These are phyloP conservation scores for Momotus momota DNA, from an alignment of 2,797 vertebrate species.

Conservation along the genomic window DNA sequence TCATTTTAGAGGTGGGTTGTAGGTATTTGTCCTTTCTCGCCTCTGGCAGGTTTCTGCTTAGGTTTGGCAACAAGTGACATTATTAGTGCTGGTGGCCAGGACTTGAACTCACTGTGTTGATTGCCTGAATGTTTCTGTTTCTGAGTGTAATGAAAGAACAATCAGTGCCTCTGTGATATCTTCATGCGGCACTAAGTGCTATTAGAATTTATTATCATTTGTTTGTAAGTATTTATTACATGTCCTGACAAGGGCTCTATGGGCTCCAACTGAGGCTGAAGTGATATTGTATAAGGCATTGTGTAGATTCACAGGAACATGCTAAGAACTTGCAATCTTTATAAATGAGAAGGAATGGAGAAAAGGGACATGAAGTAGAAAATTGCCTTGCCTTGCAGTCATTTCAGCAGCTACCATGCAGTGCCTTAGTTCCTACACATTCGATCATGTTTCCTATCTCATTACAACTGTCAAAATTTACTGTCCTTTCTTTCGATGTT, in stretches of 20 bases:
- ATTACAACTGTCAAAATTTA: conserved; percentile 51
- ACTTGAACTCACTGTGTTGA: conserved; percentile 41
- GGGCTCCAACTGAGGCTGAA: background rate
- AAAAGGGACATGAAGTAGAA: background rate
- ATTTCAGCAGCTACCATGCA: background rate
- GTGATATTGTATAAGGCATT: background rate
- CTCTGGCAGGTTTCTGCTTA: background rate
- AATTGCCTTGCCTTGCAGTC: conserved; percentile 7
- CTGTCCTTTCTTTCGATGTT: background rate
- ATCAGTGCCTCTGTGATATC: conserved; percentile 28
- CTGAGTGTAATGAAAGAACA: conserved; percentile 46
- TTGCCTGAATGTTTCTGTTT: conserved; percentile 58
- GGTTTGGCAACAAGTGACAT: conserved; percentile 3
- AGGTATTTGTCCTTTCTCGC: background rate
- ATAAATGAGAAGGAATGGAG: conserved; percentile 20
- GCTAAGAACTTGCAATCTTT: conserved; percentile 20
- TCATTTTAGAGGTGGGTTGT: background rate
- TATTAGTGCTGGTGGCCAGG: conserved; percentile 41
- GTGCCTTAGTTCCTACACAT: background rate
- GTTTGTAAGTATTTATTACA: conserved; percentile 22
- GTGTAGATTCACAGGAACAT: conserved; percentile 3
- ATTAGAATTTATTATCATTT: conserved; percentile 41
- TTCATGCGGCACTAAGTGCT: conserved; percentile 1
- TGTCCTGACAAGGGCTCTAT: conserved; percentile 12
- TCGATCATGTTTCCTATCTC: background rate